Evolutionary conservation across 2,888 invertebrate species (phyloP), one percentile per base, ranked within the genome.

Genomic region (Drosophila pegasa): DNA sequence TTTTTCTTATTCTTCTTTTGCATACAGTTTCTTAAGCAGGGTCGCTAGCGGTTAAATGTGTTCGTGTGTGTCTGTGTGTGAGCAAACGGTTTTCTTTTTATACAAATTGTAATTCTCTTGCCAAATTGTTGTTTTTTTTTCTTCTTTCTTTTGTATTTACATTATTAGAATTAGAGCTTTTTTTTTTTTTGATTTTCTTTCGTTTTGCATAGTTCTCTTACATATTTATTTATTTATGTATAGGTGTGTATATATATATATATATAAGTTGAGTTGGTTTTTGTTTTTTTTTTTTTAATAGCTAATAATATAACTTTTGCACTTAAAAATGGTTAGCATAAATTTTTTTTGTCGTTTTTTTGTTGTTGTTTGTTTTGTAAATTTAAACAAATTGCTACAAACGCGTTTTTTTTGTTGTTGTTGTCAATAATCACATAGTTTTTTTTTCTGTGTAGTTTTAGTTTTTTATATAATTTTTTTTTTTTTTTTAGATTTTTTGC

Each of bases 291-390:
- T 77, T 56, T 51, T 61, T 51, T 51, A 27, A 69, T 58, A 14
- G 38, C 72, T 81, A 78, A 75, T 73, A 73, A 84, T 72, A 76
- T 79, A 79, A 79, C 67, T 63, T 71, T 75, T 76, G 64, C 77
- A 71, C 77, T 88, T 87, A 87, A 72, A 78, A 80, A 70, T 79
- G 66, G 58, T 87, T 82, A 80, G 87, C 69, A 63, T 80, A 63
- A 40, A 41, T 71, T 58, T 50, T 73, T 70, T 62, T 60, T 50
- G 60, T 47, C 16, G 7, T n/a, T 37, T 67, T 64, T 60, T 67
- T 58, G 41, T 54, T 51, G 37, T n/a, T n/a, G n/a, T n/a, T 47
- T 47, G 12, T 29, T 54, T 25, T 65, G 61, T 66, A 48, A 67
- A 52, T 62, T 82, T 55, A 52, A 68, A 74, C 75, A 55, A 66